Conservation (phyloP, 2,888 invertebrate genomes). For the Lycocerus yunnanus region DNA sequence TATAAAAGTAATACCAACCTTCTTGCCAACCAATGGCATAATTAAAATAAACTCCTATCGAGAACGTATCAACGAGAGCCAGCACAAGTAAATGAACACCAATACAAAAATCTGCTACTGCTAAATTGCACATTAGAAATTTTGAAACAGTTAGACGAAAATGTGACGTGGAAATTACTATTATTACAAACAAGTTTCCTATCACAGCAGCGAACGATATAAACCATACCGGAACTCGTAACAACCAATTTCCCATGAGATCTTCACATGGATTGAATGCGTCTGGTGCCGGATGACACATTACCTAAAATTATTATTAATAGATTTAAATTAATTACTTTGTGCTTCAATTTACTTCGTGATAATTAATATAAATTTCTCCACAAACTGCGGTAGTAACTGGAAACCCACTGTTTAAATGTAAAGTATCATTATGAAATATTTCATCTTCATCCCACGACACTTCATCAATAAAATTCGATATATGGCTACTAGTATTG, state of each 20-base stretch:
- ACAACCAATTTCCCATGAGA: conserved; percentile 63
- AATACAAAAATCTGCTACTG: conserved; percentile 70
- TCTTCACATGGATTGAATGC: conserved; percentile 70
- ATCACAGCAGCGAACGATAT: conserved; percentile 64
- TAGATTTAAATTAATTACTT: neutral
- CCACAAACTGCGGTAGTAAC: conserved; percentile 49
- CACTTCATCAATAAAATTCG: conserved; percentile 36
- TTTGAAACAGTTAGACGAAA: conserved; percentile 59
- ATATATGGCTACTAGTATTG: conserved; percentile 37
- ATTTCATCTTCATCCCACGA: conserved; percentile 46
- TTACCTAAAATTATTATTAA: conserved; percentile 42
- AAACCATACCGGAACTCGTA: conserved; percentile 66
- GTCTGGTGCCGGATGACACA: conserved; percentile 62
- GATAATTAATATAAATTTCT: conserved; percentile 49
- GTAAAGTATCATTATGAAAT: conserved; percentile 46
- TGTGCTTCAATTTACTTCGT: conserved; percentile 43
- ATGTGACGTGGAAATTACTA: conserved; percentile 60
- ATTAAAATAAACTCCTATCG: conserved; percentile 68
- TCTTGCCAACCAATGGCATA: conserved; percentile 72
- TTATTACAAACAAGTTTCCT: conserved; percentile 67
- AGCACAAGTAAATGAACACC: conserved; percentile 66
- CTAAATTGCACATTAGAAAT: conserved; percentile 71
- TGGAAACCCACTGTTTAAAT: conserved; percentile 37
- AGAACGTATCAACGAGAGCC: conserved; percentile 66
- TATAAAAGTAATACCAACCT: conserved; percentile 50